A percentile compares a stretch with the other conserved stretches of the same genome.
These are phyloP conservation scores for Scophthalmus maximus DNA, from an alignment of 2,113 vertebrate genomes.

Conservation along the genomic window DNA sequence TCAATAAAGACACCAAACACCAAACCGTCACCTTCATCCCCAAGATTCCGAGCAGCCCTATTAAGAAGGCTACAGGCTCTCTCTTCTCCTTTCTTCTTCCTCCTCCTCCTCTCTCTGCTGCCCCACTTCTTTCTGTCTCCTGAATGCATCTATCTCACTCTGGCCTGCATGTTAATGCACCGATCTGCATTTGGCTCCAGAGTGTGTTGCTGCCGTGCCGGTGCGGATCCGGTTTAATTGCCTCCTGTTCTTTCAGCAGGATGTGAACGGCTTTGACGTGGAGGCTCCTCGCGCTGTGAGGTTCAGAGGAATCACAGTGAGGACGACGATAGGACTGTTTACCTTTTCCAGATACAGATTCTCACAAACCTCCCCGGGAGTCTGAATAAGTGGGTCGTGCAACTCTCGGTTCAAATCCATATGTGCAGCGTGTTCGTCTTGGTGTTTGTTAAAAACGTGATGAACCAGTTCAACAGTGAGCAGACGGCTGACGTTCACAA, in stretches of 20 bases:
- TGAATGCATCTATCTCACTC: conserved; percentile 47
- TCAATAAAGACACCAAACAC: no score
- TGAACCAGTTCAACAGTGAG: conserved; percentile 3
- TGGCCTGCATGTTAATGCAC: conserved; percentile 72
- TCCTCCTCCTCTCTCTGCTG: conserved; percentile 33
- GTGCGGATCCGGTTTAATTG: conserved; percentile 42
- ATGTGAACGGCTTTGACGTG: conserved; percentile 52
- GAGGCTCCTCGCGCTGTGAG: conserved; percentile 25
- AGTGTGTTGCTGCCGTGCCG: conserved; percentile 2
- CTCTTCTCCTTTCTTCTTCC: not conserved
- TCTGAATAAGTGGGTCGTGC: conserved; percentile 51
- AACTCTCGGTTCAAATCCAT: no score
- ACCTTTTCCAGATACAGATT: conserved; percentile 37
- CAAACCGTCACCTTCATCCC: not conserved
- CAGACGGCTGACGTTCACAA: not conserved
- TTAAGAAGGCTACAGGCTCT: no score
- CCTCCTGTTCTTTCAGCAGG: conserved; percentile 25
- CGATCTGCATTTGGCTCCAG: conserved; percentile 54
- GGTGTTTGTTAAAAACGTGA: not conserved
- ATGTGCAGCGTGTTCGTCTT: no score
- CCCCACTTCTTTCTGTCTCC: conserved; percentile 58
- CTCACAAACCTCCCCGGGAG: conserved; percentile 14
- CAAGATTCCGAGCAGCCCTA: no score
- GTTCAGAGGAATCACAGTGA: conserved; percentile 37
- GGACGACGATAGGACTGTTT: conserved; percentile 52